Percentiles rank a stretch among this genome's conserved stretches.
phyloP scores from a whole-genome alignment of 2,888 invertebrate genomes.

The Prosopocoilus inquinatus region DNA sequence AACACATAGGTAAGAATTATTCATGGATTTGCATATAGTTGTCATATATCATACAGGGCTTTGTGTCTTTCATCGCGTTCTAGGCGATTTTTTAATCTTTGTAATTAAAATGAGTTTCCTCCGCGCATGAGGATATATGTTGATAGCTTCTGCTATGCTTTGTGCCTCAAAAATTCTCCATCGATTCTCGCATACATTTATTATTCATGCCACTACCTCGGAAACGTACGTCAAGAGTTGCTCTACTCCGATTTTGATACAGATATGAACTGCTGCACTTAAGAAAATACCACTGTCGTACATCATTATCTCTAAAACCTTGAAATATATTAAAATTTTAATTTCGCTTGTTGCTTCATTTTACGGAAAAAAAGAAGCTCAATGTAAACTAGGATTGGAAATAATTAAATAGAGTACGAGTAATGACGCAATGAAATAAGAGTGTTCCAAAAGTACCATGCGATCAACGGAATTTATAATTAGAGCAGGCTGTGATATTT shows the following conservation, averaged over 20 bases:
- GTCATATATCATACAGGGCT: slow-evolving; percentile 43
- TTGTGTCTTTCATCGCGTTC: slow-evolving; percentile 47
- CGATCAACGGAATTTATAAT: too few relatives aligned
- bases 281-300: neutral
- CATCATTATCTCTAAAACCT: neutral
- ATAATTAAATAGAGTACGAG: too few relatives aligned
- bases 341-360: too few relatives aligned
- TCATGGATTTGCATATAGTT: slow-evolving; percentile 45
- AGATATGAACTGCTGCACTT: slow-evolving; percentile 2
- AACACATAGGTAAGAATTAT: slow-evolving; percentile 47
- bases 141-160: slow-evolving; percentile 28
- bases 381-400: too few relatives aligned
- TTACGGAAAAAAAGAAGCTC: too few relatives aligned
- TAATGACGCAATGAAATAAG: too few relatives aligned
- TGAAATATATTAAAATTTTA: too few relatives aligned
- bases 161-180: slow-evolving; percentile 18
- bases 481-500: too few relatives aligned
- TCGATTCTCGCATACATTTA: slow-evolving; percentile 12
- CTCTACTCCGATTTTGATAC: slow-evolving; percentile 1
- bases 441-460: too few relatives aligned
- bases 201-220: slow-evolving; percentile 5
- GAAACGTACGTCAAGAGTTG: slow-evolving; percentile 1
- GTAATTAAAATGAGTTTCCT: slow-evolving; percentile 51
- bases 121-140: slow-evolving; percentile 34
- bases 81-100: slow-evolving; percentile 50